A percentile compares a stretch with the other conserved stretches of the same genome.
Evolutionary conservation across 2,797 vertebrate species (phyloP).

Genomic region (Apodemus agrarius): DNA sequence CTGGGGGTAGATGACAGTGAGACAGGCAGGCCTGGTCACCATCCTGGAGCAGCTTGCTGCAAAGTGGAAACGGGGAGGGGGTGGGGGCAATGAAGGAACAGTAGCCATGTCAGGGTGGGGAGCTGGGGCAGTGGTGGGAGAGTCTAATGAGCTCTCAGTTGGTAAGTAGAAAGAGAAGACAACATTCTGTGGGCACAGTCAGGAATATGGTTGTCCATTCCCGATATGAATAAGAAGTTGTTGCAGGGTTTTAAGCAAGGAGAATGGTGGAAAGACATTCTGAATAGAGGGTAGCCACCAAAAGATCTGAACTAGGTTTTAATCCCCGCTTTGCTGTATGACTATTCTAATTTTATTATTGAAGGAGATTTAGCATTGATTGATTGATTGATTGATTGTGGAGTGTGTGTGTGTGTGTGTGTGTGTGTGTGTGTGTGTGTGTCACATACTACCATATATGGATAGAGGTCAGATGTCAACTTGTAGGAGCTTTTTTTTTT

Average conservation of each 20-base stretch:
- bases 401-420: neutral
- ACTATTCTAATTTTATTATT: neutral
- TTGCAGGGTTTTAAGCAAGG: neutral
- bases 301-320: neutral
- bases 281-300: neutral
- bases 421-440: neutral
- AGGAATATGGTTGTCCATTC: neutral
- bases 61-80: neutral
- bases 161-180: neutral
- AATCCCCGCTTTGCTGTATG: neutral
- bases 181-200: neutral
- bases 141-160: neutral
- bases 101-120: neutral
- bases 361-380: neutral
- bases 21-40: neutral
- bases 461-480: neutral
- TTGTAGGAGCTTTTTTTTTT: neutral
- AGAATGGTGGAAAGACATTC: neutral
- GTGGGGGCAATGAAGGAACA: too few species aligned
- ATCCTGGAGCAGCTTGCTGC: neutral
- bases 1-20: too few species aligned
- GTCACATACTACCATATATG: too few species aligned
- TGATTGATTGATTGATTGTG: neutral
- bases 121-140: neutral
- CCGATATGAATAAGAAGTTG: neutral